phyloP scores from a whole-genome alignment of 2,113 vertebrate genomes.

The Ctenodactylus gundi region DNA sequence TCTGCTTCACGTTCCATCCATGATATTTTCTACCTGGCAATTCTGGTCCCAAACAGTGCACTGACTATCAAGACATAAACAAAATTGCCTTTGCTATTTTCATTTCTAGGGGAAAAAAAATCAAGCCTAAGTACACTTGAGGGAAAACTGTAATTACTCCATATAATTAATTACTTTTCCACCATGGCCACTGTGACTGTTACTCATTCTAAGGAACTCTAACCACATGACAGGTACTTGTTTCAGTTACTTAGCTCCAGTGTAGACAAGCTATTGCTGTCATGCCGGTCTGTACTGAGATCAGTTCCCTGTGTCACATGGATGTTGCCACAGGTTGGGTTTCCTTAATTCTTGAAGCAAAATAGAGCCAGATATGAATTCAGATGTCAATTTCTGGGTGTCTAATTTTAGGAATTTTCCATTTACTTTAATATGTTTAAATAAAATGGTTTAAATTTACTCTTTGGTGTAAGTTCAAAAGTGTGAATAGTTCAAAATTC shows the following conservation, averaged over 20 bases:
- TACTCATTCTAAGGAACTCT: slow-evolving; percentile 57
- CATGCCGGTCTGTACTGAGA: neutral
- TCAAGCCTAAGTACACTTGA: slow-evolving; percentile 32
- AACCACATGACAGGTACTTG: neutral
- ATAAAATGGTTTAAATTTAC: neutral
- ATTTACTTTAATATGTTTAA: neutral
- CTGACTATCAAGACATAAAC: neutral
- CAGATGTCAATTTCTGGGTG: neutral
- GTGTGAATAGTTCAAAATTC: neutral
- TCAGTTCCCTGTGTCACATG: neutral
- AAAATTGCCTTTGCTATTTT: slow-evolving; percentile 21
- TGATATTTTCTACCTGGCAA: neutral
- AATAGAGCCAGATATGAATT: neutral
- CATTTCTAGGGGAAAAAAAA: neutral
- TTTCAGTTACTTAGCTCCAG: neutral
- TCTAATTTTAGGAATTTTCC: neutral
- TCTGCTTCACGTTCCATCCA: neutral
- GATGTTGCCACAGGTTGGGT: neutral
- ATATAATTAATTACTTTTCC: slow-evolving; percentile 67
- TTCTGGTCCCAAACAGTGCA: neutral
- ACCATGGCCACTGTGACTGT: slow-evolving; percentile 51
- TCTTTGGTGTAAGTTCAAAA: too few species aligned
- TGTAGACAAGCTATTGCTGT: neutral
- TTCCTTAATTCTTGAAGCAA: neutral
- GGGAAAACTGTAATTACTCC: slow-evolving; percentile 63